Conservation (phyloP, 2,888 invertebrate genomes). For the Hipparchia semele region DNA sequence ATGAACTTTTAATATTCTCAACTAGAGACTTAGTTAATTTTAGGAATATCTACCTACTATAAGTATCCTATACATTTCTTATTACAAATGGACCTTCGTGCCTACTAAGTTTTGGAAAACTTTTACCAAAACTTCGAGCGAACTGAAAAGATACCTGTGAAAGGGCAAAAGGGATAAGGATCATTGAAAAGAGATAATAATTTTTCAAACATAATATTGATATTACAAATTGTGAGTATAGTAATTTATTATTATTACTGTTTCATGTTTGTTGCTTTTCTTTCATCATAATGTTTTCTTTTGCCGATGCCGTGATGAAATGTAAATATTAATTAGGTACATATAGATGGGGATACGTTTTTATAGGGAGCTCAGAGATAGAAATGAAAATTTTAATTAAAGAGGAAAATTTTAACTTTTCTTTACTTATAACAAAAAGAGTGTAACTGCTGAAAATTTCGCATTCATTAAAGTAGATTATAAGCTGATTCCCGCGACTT, state of each 20-base stretch:
- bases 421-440: background rate
- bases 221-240: no score
- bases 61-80: background rate
- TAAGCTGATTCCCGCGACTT: no score
- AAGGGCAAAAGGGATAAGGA: background rate
- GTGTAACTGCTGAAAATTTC: background rate
- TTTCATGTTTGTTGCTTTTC: background rate
- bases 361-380: background rate
- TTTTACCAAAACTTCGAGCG: background rate
- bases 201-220: no score
- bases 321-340: background rate
- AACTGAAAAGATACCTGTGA: background rate
- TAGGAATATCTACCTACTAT: no score
- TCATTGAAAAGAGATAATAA: no score
- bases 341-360: background rate
- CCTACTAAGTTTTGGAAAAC: background rate
- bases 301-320: background rate
- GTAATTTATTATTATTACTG: no score
- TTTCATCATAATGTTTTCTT: background rate
- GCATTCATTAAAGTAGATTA: no score
- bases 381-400: background rate
- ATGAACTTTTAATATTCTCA: no score
- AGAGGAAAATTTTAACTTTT: background rate
- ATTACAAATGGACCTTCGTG: background rate
- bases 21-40: background rate